Evolutionary conservation across 2,113 vertebrate species (phyloP).

Genomic region (Petaurus breviceps): DNA sequence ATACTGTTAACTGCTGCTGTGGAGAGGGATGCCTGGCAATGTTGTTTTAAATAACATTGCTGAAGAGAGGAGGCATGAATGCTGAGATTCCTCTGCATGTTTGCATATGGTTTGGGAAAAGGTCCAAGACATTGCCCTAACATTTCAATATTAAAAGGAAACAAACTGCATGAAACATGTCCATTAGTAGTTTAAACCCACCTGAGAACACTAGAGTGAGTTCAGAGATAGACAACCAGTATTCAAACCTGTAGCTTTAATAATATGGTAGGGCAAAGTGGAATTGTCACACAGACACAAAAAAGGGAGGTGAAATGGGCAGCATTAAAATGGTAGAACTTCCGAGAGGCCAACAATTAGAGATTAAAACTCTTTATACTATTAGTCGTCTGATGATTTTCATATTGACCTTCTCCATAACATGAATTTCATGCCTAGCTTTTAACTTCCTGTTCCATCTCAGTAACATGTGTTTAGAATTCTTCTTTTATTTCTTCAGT

Average conservation of each 20-base stretch:
- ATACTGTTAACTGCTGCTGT: background rate
- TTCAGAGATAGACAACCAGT: background rate
- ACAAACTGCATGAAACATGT: background rate
- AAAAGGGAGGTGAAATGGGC: background rate
- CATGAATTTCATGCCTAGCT: background rate
- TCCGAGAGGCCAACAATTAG: background rate
- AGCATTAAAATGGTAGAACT: background rate
- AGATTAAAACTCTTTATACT: background rate
- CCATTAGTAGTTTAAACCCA: background rate
- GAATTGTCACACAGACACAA: background rate
- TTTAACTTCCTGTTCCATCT: background rate
- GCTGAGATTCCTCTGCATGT: background rate
- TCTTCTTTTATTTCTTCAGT: background rate
- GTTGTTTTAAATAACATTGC: background rate
- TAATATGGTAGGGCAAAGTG: background rate
- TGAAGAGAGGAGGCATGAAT: background rate
- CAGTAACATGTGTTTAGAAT: background rate
- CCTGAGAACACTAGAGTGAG: background rate
- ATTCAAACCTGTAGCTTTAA: background rate
- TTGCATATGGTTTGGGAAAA: background rate
- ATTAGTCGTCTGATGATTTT: background rate
- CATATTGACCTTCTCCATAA: background rate
- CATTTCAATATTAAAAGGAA: background rate
- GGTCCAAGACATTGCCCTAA: background rate
- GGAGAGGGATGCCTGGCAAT: background rate